Conservation (phyloP, 2,888 invertebrate species). For the Drosophila birchii region DNA sequence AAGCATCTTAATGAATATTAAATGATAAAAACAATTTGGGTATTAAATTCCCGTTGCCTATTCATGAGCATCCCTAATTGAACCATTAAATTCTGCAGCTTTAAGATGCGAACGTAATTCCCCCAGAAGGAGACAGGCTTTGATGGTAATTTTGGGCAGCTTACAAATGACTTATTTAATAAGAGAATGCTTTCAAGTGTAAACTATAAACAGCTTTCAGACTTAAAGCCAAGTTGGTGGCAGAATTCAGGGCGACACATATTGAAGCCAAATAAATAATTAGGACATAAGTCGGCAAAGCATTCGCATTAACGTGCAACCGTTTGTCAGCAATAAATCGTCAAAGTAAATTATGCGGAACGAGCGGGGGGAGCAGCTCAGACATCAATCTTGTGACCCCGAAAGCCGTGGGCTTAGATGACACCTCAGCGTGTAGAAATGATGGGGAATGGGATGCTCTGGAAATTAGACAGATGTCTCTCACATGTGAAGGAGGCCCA, state of each 20-base stretch:
- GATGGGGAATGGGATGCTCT: background rate
- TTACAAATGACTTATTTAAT: constrained; percentile 37
- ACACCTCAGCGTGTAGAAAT: constrained; percentile 17
- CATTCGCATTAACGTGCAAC: constrained; percentile 41
- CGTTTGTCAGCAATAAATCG: constrained; percentile 62
- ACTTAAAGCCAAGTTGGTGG: constrained; percentile 5
- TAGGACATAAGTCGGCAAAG: constrained; percentile 43
- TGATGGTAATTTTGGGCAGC: constrained; percentile 25
- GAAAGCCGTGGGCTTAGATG: constrained; percentile 7
- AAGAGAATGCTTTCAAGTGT: constrained; percentile 22
- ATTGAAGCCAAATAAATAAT: constrained; percentile 51
- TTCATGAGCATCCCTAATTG: constrained; percentile 5
- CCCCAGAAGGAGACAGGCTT: background rate
- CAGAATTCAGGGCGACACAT: constrained; percentile 3
- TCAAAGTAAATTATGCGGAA: constrained; percentile 52
- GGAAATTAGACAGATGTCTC: constrained; percentile 40
- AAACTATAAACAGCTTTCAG: constrained; percentile 50
- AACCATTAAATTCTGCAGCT: background rate
- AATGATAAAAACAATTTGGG: constrained; percentile 26
- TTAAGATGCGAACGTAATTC: constrained; percentile 4
- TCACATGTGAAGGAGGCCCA: constrained; percentile 14
- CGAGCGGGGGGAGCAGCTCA: constrained; percentile 2
- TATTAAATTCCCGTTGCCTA: constrained; percentile 18
- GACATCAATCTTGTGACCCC: constrained; percentile 62
- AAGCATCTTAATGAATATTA: constrained; percentile 38